Percentiles rank a stretch among this genome's conserved stretches.
Evolutionary conservation across 2,797 vertebrate genomes (phyloP).

Genomic region (Neosilurus mollespiculum): DNA sequence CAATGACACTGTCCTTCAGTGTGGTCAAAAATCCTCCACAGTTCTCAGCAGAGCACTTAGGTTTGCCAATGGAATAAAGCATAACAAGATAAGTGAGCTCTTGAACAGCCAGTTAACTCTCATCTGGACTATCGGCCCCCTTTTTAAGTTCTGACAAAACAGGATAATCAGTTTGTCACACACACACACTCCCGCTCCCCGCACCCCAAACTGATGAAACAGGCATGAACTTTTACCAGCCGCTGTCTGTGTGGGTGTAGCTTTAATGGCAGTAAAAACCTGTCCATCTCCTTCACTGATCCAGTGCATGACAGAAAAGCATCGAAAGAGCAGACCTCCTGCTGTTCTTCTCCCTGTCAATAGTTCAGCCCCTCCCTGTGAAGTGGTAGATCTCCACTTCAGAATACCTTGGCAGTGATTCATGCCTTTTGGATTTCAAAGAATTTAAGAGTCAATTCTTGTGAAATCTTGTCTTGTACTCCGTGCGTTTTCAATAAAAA

Average conservation of each 20-base stretch:
- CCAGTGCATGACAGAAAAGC: not conserved
- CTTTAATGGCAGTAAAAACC: slow-evolving; percentile 30
- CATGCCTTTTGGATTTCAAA: slow-evolving; percentile 44
- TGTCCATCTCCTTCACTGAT: slow-evolving; percentile 31
- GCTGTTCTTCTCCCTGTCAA: slow-evolving; percentile 28
- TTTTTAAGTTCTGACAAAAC: slow-evolving; percentile 50
- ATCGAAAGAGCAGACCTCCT: slow-evolving; percentile 24
- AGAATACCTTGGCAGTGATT: slow-evolving; percentile 39
- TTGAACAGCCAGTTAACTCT: slow-evolving; percentile 50
- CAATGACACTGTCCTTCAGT: slow-evolving; percentile 13
- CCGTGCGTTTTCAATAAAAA: slow-evolving; percentile 38
- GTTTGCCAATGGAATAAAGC: slow-evolving; percentile 45
- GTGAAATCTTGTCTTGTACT: slow-evolving; percentile 45
- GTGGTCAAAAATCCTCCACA: slow-evolving; percentile 34
- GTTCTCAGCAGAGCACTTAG: slow-evolving; percentile 39
- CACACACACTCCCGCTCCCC: not conserved
- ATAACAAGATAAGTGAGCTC: slow-evolving; percentile 51
- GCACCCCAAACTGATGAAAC: slow-evolving; percentile 38
- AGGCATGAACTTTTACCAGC: slow-evolving; percentile 42
- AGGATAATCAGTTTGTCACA: slow-evolving; percentile 43
- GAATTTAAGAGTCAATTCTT: slow-evolving; percentile 46
- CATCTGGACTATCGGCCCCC: slow-evolving; percentile 34
- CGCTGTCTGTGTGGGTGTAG: slow-evolving; percentile 27
- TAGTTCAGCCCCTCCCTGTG: slow-evolving; percentile 17
- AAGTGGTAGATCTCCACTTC: slow-evolving; percentile 20